Percentiles rank a stretch among this genome's conserved stretches.
Evolutionary conservation across 2,888 invertebrate species (phyloP).

Genomic region (Nysson spinosus): DNA sequence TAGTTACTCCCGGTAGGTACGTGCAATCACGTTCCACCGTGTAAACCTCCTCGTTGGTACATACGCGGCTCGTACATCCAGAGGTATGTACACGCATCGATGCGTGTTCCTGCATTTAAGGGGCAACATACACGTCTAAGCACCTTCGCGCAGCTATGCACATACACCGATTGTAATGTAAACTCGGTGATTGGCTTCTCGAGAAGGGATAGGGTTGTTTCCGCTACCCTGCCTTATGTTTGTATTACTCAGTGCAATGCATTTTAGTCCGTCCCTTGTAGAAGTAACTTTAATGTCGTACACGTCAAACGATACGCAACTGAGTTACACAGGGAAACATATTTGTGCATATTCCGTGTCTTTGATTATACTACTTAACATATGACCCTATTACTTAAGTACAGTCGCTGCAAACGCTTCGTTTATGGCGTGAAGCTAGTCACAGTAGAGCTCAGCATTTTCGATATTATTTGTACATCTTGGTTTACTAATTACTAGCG

Average conservation of each 20-base stretch:
- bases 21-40: slow-evolving; percentile 57
- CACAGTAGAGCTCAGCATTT: too few relatives aligned
- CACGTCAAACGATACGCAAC: too few relatives aligned
- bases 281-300: too few relatives aligned
- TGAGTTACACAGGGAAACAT: too few relatives aligned
- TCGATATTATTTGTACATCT: too few relatives aligned
- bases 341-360: too few relatives aligned
- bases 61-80: slow-evolving; percentile 6
- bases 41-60: slow-evolving; percentile 45
- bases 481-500: too few relatives aligned
- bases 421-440: too few relatives aligned
- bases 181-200: slow-evolving; percentile 57
- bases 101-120: slow-evolving; percentile 29
- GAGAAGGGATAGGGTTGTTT: slow-evolving; percentile 42
- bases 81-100: slow-evolving; percentile 7
- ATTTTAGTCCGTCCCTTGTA: too few relatives aligned
- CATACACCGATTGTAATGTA: slow-evolving; percentile 31
- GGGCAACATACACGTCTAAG: slow-evolving; percentile 7
- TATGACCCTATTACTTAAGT: too few relatives aligned
- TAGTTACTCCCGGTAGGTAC: slow-evolving; percentile 52
- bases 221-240: slow-evolving; percentile 25
- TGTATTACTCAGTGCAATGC: slow-evolving; percentile 1
- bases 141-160: neutral
- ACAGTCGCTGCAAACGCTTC: too few relatives aligned
- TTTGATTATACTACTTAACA: too few relatives aligned